Evolutionary conservation across 2,888 invertebrate species (phyloP), one percentile per base, ranked within the genome.

Genomic region (Melipona bicolor): DNA sequence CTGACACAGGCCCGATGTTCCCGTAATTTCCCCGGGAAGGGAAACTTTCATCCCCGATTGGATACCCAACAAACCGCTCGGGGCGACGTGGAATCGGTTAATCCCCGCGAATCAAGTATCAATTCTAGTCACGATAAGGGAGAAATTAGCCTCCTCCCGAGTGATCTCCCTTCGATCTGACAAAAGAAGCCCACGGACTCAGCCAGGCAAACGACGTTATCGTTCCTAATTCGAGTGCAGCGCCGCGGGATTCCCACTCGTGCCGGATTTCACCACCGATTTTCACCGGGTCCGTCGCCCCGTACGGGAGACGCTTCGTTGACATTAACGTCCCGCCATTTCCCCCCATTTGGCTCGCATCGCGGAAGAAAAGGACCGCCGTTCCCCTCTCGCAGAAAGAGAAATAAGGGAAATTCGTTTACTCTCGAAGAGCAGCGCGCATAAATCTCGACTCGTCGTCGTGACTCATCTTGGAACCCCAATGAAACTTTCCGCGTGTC

Each of bases 371-470:
- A 67, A 81, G 79, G 52, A 80, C 69, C 43, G 27, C 49, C 56
- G 76, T 36, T 49, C 77, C 19, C 74, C 54, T 11, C 36, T n/a
- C n/a, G 56, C n/a, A 49, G 75, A 64, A 71, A 81, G 27, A 78
- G 83, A 86, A 86, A 85, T 79, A 81, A 90, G 83, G 91, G 90
- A 91, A 92, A 91, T 91, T 91, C 91, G 90, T 90, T 91, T 89
- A 85, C 88, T 87, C 87, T 69, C 86, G 87, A 90, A 87, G 89
- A 90, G 86, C 84, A 36, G 83, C 64, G 65, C 87, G 91, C 90
- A 91, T 92, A 92, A 92, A 92, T 92, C 92, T 89, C 86, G 67
- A 72, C 81, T 65, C 36, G 65, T 77, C 73, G 73, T 65, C 65
- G 85, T 89, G 89, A 89, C 78, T 89, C 89, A 89, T 89, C 86